Base-by-base conservation (phyloP, 2,888 invertebrate genomes). In the Pilophorus perplexus region DNA sequence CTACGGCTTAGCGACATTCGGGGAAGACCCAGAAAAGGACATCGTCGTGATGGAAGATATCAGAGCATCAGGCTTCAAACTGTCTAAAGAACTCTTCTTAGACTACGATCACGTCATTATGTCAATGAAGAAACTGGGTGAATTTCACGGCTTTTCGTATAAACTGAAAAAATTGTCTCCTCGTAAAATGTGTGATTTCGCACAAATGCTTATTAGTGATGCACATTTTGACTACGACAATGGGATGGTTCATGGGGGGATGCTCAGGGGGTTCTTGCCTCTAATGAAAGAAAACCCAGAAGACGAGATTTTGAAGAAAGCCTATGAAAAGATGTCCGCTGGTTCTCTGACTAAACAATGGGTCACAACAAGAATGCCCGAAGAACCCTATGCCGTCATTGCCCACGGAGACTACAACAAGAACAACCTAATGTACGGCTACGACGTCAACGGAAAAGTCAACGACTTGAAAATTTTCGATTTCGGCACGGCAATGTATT, bases 341-440 rank as follows among this genome's bases (percentile, higher is more conserved):
- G 14, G 22, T 28, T 40, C n/a, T 25, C 14, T 22, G 2, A 10
- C 4, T 8, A 23, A 57, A 1, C 6, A 42, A 16, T 40, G 23
- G 14, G 12, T 22, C 2, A 2, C 10, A 0, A 42, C 71, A 6
- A 28, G 33, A 3, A 4, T 6, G 10, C 57, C 69, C 6, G 69
- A 67, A 20, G 71, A 71, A 62, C 71, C 72, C 1, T 27, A 54
- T 2, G 64, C 64, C 20, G 77, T 77, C 1, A 65, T 78, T 1
- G 76, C 76, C 44, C 78, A 78, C 54, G 78, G 78, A 0, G 78
- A 78, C 70, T 71, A 77, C 38, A 77, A 77, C 74, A 74, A 76
- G 2, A 78, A 78, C 69, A 78, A 78, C 71, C 72, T 78, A 23
- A 64, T 78, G 16, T 77, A 74, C 68, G 74, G 74, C 37, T 78